phyloP scores from a whole-genome alignment of 2,797 vertebrate genomes.

The Taenioides sp. region DNA sequence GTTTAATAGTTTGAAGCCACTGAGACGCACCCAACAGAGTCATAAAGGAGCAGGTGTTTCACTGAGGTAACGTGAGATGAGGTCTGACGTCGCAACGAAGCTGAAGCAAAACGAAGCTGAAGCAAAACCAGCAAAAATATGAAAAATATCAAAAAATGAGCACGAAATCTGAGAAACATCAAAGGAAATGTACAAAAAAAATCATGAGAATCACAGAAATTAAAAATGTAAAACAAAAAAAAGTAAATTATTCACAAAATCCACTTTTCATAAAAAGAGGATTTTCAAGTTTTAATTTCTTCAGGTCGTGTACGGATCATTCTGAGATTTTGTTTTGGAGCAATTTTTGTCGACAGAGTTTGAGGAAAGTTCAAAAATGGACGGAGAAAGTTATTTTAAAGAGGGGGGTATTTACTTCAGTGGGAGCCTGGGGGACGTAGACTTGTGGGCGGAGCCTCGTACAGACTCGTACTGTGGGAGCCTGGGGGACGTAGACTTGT shows the following conservation, averaged over 20 bases:
- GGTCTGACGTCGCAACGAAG: background rate
- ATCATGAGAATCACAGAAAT: background rate
- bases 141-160: too few relatives aligned
- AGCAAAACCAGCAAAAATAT: too few relatives aligned
- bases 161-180: background rate
- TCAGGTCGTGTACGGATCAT: background rate
- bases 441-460: too few relatives aligned
- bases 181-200: background rate
- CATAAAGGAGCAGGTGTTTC: background rate
- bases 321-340: background rate
- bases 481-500: too few relatives aligned
- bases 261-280: background rate
- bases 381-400: background rate
- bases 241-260: background rate
- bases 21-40: background rate
- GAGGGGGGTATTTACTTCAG: too few relatives aligned
- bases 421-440: too few relatives aligned
- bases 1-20: background rate
- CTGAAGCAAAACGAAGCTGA: too few relatives aligned
- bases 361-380: background rate
- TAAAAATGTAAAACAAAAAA: background rate
- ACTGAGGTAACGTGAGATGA: background rate
- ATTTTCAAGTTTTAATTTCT: constrained; percentile 3
- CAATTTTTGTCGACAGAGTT: background rate
- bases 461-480: too few relatives aligned